phyloP scores from a whole-genome alignment of 37 sponge, comb jelly and placozoan genomes.

The Cliona cf. orientalis region DNA sequence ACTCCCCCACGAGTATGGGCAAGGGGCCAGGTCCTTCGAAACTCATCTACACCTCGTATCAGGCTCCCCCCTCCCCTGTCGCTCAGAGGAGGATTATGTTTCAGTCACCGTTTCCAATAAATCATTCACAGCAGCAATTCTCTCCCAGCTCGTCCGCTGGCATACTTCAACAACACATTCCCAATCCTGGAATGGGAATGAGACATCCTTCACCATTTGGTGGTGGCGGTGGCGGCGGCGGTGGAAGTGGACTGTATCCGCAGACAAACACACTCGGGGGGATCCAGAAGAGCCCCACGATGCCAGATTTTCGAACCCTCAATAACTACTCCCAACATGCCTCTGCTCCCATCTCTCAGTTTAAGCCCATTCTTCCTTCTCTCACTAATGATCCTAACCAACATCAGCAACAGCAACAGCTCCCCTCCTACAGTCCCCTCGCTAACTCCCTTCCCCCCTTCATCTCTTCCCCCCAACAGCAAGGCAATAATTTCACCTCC shows the following conservation, averaged over 20 bases:
- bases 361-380: constrained; percentile 25
- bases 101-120: background rate
- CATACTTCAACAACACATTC: background rate
- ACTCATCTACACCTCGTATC: constrained; percentile 5
- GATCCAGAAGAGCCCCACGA: constrained; percentile 38
- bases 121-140: constrained; percentile 1
- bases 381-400: too few relatives aligned
- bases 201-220: constrained; percentile 13
- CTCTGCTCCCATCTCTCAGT: background rate
- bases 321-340: background rate
- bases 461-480: background rate
- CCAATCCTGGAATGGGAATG: constrained; percentile 6
- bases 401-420: background rate
- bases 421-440: background rate
- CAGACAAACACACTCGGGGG: background rate
- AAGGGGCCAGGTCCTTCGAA: constrained; percentile 31
- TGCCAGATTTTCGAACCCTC: constrained; percentile 44
- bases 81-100: too few relatives aligned
- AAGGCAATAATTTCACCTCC: background rate
- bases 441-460: background rate
- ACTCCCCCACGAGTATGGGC: background rate
- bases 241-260: background rate
- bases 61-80: constrained; percentile 16
- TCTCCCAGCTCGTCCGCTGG: background rate
- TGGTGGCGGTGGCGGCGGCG: background rate